Conservation (phyloP, 53 echinoderm and acorn worm genomes). For the Henricia sp. region DNA sequence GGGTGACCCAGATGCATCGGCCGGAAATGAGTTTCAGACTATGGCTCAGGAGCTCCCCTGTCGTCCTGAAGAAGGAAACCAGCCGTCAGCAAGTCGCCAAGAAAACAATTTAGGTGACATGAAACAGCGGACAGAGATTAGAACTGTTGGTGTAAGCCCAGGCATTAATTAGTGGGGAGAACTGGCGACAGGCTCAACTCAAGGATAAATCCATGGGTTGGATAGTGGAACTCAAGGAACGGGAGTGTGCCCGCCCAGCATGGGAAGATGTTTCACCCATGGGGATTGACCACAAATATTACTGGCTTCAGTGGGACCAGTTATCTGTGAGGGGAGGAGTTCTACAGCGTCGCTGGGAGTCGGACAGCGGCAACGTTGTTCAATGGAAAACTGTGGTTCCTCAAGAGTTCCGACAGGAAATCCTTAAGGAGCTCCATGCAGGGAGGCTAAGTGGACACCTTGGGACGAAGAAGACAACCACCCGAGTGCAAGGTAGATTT, state of each 20-base stretch:
- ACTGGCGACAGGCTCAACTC: not conserved
- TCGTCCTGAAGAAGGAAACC: too few relatives aligned
- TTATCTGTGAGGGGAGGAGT: too few relatives aligned
- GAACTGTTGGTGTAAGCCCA: too few relatives aligned
- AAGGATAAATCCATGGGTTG: slow-evolving; percentile 4
- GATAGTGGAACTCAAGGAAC: slow-evolving; percentile 11
- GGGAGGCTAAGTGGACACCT: slow-evolving; percentile 18
- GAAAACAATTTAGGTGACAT: too few relatives aligned
- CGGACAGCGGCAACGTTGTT: not conserved
- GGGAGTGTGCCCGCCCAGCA: not conserved
- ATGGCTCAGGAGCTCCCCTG: too few relatives aligned
- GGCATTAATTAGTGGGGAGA: too few relatives aligned
- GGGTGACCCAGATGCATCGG: too few relatives aligned
- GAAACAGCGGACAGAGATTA: too few relatives aligned
- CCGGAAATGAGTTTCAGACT: too few relatives aligned
- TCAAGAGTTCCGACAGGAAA: not conserved
- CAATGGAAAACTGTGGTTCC: slow-evolving; percentile 17
- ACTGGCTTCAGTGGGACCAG: slow-evolving; percentile 28
- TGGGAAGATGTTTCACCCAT: not conserved
- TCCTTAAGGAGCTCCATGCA: slow-evolving; percentile 35
- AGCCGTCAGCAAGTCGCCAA: too few relatives aligned
- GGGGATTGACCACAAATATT: slow-evolving; percentile 4
- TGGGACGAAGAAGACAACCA: slow-evolving; percentile 40
- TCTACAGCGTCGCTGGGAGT: slow-evolving; percentile 39
- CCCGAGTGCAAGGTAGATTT: slow-evolving; percentile 6